phyloP scores from a whole-genome alignment of 2,888 invertebrate genomes.

The Philereme transversata region DNA sequence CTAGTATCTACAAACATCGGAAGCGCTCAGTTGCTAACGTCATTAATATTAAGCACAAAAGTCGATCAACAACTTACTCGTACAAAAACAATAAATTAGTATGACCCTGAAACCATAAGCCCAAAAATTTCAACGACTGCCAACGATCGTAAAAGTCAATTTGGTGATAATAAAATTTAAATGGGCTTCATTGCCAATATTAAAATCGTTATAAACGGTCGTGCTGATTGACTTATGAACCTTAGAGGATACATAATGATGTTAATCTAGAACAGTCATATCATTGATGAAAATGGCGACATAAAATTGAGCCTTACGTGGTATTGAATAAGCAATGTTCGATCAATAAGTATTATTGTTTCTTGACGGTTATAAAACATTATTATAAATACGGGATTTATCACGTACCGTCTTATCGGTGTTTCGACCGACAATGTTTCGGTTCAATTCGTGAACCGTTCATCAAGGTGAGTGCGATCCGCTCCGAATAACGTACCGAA shows the following conservation, averaged over 20 bases:
- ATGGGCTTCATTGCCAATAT: conserved; percentile 45
- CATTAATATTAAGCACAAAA: no score
- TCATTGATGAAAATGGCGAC: conserved; percentile 17
- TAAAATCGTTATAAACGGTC: conserved; percentile 39
- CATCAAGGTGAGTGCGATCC: no score
- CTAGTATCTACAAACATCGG: no score
- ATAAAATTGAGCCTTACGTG: conserved; percentile 1
- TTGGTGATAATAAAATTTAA: conserved; percentile 50
- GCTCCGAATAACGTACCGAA: no score
- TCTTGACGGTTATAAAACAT: conserved; percentile 1
- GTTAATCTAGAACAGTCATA: conserved; percentile 36
- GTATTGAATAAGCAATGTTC: conserved; percentile 3
- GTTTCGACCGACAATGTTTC: no score
- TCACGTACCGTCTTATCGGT: no score
- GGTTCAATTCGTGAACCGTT: no score
- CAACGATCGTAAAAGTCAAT: conserved; percentile 46
- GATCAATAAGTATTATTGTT: neutral
- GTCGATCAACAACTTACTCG: no score
- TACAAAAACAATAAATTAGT: conserved; percentile 9
- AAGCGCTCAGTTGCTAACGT: no score
- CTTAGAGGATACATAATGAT: conserved; percentile 28
- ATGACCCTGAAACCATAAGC: conserved; percentile 26
- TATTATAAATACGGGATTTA: no score
- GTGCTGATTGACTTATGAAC: conserved; percentile 44
- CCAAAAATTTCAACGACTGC: conserved; percentile 10